Conservation (phyloP, 2,797 vertebrate species). For the Hippocampus kuda region DNA sequence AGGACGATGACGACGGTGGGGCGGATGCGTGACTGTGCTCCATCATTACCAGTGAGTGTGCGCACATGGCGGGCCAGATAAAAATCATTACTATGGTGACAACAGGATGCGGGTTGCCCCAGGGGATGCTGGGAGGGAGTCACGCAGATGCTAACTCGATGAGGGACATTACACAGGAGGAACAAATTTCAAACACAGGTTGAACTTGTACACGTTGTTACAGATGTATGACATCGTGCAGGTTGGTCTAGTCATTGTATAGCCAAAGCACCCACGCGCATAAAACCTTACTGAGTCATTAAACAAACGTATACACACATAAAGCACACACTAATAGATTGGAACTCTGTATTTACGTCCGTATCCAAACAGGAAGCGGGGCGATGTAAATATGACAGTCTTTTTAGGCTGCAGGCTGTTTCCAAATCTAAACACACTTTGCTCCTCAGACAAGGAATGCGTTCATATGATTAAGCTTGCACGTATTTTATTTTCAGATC, state of each 20-base stretch:
- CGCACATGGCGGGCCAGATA: constrained; percentile 59
- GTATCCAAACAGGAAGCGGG: constrained; percentile 56
- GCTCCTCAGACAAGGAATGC: neutral
- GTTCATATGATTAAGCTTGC: neutral
- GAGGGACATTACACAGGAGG: constrained; percentile 19
- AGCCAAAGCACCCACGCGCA: neutral
- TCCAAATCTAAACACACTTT: neutral
- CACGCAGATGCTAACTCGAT: constrained; percentile 52
- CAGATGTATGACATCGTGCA: neutral
- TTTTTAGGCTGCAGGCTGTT: constrained; percentile 12
- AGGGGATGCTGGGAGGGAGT: constrained; percentile 49
- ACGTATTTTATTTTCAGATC: neutral
- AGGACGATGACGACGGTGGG: constrained; percentile 15
- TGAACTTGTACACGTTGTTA: constrained; percentile 2
- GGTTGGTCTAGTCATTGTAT: neutral
- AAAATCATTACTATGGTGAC: constrained; percentile 64
- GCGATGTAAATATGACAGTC: constrained; percentile 57
- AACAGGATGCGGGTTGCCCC: constrained; percentile 56
- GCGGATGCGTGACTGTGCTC: constrained; percentile 43
- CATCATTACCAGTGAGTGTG: constrained; percentile 33
- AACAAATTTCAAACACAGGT: constrained; percentile 24
- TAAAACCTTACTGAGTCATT: constrained; percentile 3
- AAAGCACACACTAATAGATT: constrained; percentile 33
- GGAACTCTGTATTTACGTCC: constrained; percentile 56
- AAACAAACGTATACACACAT: constrained; percentile 6